A percentile compares a stretch with the other conserved stretches of the same genome.
phyloP scores from a whole-genome alignment of 2,888 invertebrate species.

The Pharmacophagus antenor region DNA sequence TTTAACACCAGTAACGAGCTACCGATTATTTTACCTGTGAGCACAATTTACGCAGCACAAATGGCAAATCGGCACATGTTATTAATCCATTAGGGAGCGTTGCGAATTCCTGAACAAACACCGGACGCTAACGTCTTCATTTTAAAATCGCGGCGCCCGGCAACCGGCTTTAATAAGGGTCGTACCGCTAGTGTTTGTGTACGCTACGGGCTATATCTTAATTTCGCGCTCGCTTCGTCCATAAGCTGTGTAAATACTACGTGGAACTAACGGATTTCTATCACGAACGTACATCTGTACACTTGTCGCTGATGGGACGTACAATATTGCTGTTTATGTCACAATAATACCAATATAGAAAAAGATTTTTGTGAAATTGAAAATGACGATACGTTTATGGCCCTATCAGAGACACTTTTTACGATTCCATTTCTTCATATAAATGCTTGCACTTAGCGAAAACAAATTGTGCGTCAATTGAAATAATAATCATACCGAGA shows the following conservation, averaged over 20 bases:
- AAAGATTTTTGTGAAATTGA: too few species aligned
- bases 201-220: slow-evolving; percentile 66
- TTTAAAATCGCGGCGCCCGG: slow-evolving; percentile 54
- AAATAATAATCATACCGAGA: too few species aligned
- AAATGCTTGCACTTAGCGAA: too few species aligned
- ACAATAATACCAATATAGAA: too few species aligned
- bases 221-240: slow-evolving; percentile 60
- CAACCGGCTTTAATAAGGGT: slow-evolving; percentile 62
- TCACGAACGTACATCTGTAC: slow-evolving; percentile 31
- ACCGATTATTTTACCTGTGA: background rate
- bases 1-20: too few species aligned
- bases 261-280: slow-evolving; percentile 45
- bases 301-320: slow-evolving; percentile 21
- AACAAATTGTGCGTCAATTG: too few species aligned
- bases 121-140: slow-evolving; percentile 54
- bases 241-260: slow-evolving; percentile 58
- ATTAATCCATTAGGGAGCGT: slow-evolving; percentile 39
- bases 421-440: too few species aligned
- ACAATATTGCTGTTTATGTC: slow-evolving; percentile 18
- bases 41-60: slow-evolving; percentile 15
- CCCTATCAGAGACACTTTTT: too few species aligned
- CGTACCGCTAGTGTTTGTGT: slow-evolving; percentile 60
- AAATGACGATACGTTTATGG: too few species aligned
- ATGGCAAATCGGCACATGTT: slow-evolving; percentile 32
- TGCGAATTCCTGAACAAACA: slow-evolving; percentile 53